Conservation (phyloP, 1,140 invertebrate genomes). For the Protaetia brevitarsis region DNA sequence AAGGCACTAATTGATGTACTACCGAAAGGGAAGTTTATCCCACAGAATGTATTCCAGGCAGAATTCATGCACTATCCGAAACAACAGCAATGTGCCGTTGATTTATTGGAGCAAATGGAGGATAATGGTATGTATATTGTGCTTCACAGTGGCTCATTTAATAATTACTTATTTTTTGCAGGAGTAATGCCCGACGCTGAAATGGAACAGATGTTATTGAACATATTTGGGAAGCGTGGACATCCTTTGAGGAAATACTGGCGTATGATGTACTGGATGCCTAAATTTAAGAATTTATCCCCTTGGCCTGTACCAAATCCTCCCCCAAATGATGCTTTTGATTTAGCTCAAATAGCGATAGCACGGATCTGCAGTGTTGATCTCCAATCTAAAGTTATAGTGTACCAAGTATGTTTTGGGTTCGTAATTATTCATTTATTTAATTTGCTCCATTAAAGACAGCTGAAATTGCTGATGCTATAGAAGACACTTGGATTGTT, state of each 20-base stretch:
- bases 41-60: conserved; percentile 71
- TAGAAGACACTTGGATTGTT: conserved; percentile 93
- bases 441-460: conserved; percentile 51
- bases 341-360: conserved; percentile 84
- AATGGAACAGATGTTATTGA: conserved; percentile 75
- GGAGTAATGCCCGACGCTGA: conserved; percentile 89
- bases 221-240: conserved; percentile 78
- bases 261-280: conserved; percentile 98
- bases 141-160: neutral
- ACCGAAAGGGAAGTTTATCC: conserved; percentile 87
- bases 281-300: conserved; percentile 89
- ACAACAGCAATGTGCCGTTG: conserved; percentile 64
- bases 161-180: too few relatives aligned
- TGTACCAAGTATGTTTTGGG: conserved; percentile 65
- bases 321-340: conserved; percentile 68
- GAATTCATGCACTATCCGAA: conserved; percentile 25
- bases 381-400: conserved; percentile 64
- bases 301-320: conserved; percentile 83
- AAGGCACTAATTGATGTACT: conserved; percentile 87
- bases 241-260: conserved; percentile 79
- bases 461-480: conserved; percentile 66
- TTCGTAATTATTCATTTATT: neutral
- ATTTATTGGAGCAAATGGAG: conserved; percentile 89
- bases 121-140: conserved; percentile 63
- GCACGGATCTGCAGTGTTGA: conserved; percentile 86